A percentile compares a stretch with the other conserved stretches of the same genome.
These are phyloP conservation scores for Lysandra coridon DNA, from an alignment of 2,888 invertebrate species.

Conservation along the genomic window DNA sequence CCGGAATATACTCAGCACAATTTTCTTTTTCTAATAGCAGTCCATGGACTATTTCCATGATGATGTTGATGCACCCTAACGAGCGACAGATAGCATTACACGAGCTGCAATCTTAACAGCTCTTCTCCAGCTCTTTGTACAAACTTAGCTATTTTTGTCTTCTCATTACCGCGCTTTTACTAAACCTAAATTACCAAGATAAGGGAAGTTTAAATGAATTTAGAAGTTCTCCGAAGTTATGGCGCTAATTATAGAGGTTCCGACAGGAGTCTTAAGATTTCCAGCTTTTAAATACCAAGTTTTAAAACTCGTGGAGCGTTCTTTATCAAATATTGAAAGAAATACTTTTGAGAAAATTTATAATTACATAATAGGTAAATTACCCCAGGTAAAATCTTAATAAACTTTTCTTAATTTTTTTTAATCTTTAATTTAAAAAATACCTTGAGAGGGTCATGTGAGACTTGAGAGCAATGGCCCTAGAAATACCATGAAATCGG, in stretches of 20 bases:
- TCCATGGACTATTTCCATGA: no score
- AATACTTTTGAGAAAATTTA: background rate
- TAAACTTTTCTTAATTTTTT: no score
- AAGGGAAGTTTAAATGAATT: slow-evolving; percentile 22
- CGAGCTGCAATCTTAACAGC: slow-evolving; percentile 11
- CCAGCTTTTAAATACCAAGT: background rate
- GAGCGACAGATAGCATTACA: background rate
- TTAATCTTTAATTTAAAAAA: no score
- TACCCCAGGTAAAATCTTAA: background rate
- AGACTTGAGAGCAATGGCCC: no score
- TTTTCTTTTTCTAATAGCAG: no score
- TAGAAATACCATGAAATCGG: no score
- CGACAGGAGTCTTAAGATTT: background rate
- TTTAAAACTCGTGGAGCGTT: background rate
- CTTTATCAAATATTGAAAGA: slow-evolving; percentile 1
- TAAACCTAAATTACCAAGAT: slow-evolving; percentile 24
- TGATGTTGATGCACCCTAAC: background rate
- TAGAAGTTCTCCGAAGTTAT: background rate
- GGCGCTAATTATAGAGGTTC: slow-evolving; percentile 21
- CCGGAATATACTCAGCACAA: no score
- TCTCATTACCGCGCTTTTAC: slow-evolving; percentile 17
- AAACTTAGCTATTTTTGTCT: slow-evolving; percentile 22
- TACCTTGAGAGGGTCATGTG: no score
- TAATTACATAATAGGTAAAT: background rate
- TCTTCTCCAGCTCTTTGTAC: background rate